These are phyloP conservation scores for Catharus bicknelli DNA, from an alignment of 2,113 vertebrate genomes.

Conservation along the genomic window DNA sequence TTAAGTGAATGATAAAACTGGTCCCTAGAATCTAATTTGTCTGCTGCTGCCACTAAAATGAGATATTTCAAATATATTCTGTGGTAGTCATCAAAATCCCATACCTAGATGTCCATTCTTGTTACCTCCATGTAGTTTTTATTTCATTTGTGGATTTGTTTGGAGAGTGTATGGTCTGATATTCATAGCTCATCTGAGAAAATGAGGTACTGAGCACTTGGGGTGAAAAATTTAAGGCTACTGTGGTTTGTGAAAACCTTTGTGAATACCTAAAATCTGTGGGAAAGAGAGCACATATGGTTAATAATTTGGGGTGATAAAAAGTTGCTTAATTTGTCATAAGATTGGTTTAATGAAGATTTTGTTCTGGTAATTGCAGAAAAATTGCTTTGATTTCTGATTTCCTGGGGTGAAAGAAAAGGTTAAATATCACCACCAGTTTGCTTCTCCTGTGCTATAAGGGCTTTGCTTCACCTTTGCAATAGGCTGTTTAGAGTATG, in stretches of 20 bases:
- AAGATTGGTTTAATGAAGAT: background rate
- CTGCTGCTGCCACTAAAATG: background rate
- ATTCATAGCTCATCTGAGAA: slow-evolving; percentile 8
- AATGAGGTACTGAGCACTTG: background rate
- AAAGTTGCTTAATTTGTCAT: background rate
- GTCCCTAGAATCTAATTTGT: background rate
- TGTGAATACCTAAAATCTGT: background rate
- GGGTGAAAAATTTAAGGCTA: background rate
- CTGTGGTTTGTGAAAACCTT: background rate
- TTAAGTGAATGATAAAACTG: background rate
- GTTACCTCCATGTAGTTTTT: background rate
- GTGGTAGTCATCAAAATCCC: background rate
- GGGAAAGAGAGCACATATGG: background rate
- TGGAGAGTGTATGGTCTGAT: background rate
- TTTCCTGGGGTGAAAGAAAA: background rate
- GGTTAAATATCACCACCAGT: background rate
- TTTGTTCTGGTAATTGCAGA: background rate
- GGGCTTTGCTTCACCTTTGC: background rate
- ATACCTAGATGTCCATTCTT: background rate
- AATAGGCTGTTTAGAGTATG: background rate
- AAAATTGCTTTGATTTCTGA: background rate
- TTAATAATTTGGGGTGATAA: background rate
- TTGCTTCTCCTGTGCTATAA: background rate
- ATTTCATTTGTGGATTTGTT: background rate
- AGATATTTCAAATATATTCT: background rate